Evolutionary conservation across 2,797 vertebrate genomes (phyloP).

Genomic region (Cryptoprocta ferox): DNA sequence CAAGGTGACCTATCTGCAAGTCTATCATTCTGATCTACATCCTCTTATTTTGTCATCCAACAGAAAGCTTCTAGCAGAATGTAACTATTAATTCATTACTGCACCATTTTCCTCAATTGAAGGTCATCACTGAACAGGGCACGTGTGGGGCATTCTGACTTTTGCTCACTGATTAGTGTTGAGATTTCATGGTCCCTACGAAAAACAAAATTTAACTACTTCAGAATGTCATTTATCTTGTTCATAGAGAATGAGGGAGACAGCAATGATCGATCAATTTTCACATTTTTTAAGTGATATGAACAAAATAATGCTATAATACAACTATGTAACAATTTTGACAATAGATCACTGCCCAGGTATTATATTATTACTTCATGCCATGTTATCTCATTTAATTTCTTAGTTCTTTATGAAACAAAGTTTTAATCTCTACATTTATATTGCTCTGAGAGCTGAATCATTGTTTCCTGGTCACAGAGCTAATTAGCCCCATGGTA

Average conservation of each 20-base stretch:
- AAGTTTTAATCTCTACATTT: neutral
- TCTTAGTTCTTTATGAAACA: neutral
- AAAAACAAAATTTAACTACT: neutral
- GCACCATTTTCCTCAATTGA: conserved; percentile 7
- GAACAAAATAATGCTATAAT: neutral
- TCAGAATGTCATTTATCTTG: neutral
- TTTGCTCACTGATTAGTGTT: neutral
- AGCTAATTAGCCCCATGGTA: neutral
- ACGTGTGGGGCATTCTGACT: neutral
- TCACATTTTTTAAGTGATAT: neutral
- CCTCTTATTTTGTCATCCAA: conserved; percentile 41
- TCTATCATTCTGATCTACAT: neutral
- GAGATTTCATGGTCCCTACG: neutral
- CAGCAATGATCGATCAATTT: neutral
- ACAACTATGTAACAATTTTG: neutral
- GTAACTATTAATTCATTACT: neutral
- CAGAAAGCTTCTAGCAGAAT: conserved; percentile 17
- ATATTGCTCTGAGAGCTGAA: neutral
- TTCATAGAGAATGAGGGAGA: neutral
- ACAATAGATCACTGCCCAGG: neutral
- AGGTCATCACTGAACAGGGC: neutral
- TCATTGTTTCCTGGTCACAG: neutral
- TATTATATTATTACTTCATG: neutral
- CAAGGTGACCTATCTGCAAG: neutral
- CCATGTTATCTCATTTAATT: neutral